Base-by-base conservation (phyloP, 2,888 invertebrate genomes). In the Carterocephalus palaemon region DNA sequence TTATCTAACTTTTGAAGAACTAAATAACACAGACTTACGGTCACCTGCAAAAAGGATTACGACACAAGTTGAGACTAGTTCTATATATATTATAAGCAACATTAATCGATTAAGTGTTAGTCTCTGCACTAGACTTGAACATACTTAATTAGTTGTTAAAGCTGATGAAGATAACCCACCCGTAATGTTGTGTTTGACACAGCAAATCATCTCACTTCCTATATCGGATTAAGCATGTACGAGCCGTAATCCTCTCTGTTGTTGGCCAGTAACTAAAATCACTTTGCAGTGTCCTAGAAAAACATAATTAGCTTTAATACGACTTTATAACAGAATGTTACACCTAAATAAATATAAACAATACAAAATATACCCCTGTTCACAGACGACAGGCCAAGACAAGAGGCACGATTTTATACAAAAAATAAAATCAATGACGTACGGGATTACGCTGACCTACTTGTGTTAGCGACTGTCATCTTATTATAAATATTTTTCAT, bases 361-460 rank as follows among this genome's bases (percentile, higher is more conserved):
- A 73, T 55, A 72, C 74, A 68, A 73, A 73, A 73, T 43, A 75
- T 71, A 81, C 80, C 77, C 80, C 74, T 73, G 76, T 67, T 72
- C 58, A 63, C 64, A 77, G 86, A 86, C 84, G 84, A 84, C 86
- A 84, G 86, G 86, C 86, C 86, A 85, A 86, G 86, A 84, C 86
- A 75, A 75, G 75, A 80, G 83, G 75, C 71, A 77, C 70, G 84
- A 85, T 84, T 84, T 84, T 85, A 85, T 81, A 82, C 82, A 84
- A 81, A 85, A 86, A 79, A 80, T 83, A 83, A 85, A 85, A 85
- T 83, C 81, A 73, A 54, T 60, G 57, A 59, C 64, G 86, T 86
- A 85, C 85, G 86, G 83, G 86, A 81, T 37, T 49, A 48, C 68
- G 39, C 46, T 43, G 69, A 75, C 80, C 84, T 75, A 70, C 42